Evolutionary conservation across 1,140 invertebrate species (phyloP).

Genomic region (Mizuhopecten yessoensis): DNA sequence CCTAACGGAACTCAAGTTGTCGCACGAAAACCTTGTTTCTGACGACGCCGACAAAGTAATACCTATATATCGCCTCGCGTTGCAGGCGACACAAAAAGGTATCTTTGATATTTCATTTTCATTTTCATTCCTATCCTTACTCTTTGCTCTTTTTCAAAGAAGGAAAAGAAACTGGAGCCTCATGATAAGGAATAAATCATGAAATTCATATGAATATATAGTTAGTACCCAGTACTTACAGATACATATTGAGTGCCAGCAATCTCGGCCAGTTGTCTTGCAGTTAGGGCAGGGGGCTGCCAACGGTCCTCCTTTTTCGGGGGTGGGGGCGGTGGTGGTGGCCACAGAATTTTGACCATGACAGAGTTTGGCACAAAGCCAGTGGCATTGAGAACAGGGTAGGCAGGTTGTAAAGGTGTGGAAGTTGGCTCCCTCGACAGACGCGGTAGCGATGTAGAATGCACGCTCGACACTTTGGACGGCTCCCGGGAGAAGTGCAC

Average conservation of each 20-base stretch:
- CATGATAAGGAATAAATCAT: too few species aligned
- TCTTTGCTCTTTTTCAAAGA: not conserved
- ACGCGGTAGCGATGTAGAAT: not conserved
- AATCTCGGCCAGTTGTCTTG: slow-evolving; percentile 73
- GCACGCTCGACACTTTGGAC: not conserved
- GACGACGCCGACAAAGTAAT: too few species aligned
- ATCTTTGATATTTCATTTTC: too few species aligned
- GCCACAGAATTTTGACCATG: slow-evolving; percentile 78
- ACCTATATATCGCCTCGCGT: too few species aligned
- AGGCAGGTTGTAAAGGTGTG: slow-evolving; percentile 67
- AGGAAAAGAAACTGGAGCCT: not conserved
- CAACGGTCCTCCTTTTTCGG: slow-evolving; percentile 65
- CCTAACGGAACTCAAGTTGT: too few species aligned
- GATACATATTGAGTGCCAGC: not conserved
- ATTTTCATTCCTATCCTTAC: too few species aligned
- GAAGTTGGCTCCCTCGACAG: slow-evolving; percentile 41
- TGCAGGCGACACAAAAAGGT: too few species aligned
- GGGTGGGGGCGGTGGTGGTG: slow-evolving; percentile 62
- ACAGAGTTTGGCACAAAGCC: slow-evolving; percentile 81
- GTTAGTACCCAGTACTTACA: not conserved
- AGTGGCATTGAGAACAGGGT: slow-evolving; percentile 60
- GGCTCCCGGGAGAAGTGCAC: not conserved
- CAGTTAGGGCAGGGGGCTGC: slow-evolving; percentile 71
- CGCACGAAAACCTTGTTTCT: too few species aligned
- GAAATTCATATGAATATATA: too few species aligned